Base-by-base conservation (phyloP, 2,797 vertebrate species). In the Tenualosa thibaudeaui region DNA sequence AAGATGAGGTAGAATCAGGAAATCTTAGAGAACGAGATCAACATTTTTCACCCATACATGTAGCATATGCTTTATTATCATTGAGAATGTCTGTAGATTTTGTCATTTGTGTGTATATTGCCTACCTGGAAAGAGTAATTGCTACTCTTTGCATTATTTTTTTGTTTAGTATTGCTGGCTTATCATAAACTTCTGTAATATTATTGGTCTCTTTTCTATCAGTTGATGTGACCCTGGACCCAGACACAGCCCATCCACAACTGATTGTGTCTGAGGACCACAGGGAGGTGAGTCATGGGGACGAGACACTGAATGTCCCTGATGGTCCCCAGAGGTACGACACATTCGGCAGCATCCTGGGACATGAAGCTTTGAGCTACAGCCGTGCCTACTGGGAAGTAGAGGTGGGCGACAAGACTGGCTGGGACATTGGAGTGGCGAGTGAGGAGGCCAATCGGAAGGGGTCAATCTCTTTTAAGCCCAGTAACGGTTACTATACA, bases 341-440 rank as follows among this genome's bases (percentile, higher is more conserved):
- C 43, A 0, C n/a, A 0, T 84, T 85, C 0, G 46, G 17, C 9
- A 60, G 85, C 17, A 5, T 91, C 17, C 82, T 88, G 62, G 87
- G 84, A 58, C 60, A 81, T 12, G 58, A 85, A 12, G 0, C n/a
- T 8, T 24, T 90, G 65, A 62, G 71, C 1, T 51, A 82, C 0
- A 81, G 86, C 62, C 87, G 82, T 56, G 81, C 83, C 1, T 91
- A 88, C 84, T 90, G 88, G 87, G 87, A 84, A 8, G 86, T 90
- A 46, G 83, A 89, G 4, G 89, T 89, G 24, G 81, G 87, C 24
- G 81, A 82, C 9, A 90, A 89, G 51, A 50, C 10, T 49, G 88
- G 88, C 37, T 91, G 89, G 90, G 84, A 84, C 60, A 62, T 89
- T 17, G 89, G 90, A 13, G 87, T 89, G 49, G n/a, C 85, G n/a